Evolutionary conservation across 2,113 vertebrate genomes (phyloP).

Genomic region (Procavia capensis): DNA sequence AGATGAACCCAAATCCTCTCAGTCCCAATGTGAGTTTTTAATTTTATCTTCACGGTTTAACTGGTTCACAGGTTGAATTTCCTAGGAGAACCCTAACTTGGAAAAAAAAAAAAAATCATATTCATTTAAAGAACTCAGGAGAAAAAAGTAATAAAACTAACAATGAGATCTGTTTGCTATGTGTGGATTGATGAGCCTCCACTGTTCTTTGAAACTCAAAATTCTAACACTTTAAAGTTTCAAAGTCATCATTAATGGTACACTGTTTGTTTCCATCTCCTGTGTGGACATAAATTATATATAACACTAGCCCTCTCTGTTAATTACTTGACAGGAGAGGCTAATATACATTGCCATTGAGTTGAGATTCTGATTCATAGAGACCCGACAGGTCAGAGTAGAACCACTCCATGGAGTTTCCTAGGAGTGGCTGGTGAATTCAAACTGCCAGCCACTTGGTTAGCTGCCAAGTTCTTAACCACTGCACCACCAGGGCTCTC

Average conservation of each 20-base stretch:
- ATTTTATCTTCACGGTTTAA: background rate
- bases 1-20: background rate
- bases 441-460: no score
- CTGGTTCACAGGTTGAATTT: slow-evolving; percentile 14
- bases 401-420: no score
- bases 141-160: background rate
- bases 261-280: background rate
- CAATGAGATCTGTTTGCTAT: background rate
- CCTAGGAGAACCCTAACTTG: background rate
- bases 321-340: background rate
- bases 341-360: no score
- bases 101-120: background rate
- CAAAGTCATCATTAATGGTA: background rate
- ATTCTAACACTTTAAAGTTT: background rate
- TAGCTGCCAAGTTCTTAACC: no score
- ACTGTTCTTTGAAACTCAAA: background rate
- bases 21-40: background rate
- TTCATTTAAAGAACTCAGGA: slow-evolving; percentile 1
- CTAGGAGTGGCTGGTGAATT: no score
- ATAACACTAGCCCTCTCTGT: background rate
- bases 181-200: background rate
- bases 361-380: no score
- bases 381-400: no score
- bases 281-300: slow-evolving; percentile 24
- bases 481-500: no score